These are phyloP conservation scores for Linepithema humile DNA, from an alignment of 1,140 invertebrate genomes.

Conservation along the genomic window DNA sequence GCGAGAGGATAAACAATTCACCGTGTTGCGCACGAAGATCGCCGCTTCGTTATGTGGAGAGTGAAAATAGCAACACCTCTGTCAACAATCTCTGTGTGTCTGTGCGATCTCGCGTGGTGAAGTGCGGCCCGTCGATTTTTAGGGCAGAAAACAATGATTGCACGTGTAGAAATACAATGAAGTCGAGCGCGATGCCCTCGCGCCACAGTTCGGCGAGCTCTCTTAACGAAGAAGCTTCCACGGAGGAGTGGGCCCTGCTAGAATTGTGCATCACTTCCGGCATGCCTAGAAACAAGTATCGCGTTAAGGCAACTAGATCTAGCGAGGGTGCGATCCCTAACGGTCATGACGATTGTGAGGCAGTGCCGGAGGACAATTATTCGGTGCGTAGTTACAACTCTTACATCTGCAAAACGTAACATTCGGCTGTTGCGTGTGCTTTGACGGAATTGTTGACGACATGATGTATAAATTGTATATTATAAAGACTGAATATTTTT, in stretches of 20 bases:
- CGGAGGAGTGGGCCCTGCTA: conserved; percentile 56
- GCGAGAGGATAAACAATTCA: conserved; percentile 20
- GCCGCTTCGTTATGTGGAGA: not conserved
- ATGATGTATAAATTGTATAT: not conserved
- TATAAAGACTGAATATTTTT: conserved; percentile 60
- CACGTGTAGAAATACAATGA: not conserved
- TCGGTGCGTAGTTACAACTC: conserved; percentile 67
- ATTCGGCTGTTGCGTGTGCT: not conserved
- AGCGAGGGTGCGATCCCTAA: conserved; percentile 9
- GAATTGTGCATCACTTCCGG: conserved; percentile 62
- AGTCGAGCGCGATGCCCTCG: conserved; percentile 27
- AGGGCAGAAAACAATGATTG: conserved; percentile 49
- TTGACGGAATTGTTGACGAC: not conserved
- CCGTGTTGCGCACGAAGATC: not conserved
- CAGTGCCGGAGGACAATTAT: conserved; percentile 60
- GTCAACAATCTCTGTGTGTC: not conserved
- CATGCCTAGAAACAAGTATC: conserved; percentile 58
- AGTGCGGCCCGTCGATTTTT: conserved; percentile 32
- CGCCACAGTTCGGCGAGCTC: conserved; percentile 55
- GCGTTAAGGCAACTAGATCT: conserved; percentile 38
- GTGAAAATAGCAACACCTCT: conserved; percentile 11
- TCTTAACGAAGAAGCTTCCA: conserved; percentile 45
- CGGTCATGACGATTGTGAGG: conserved; percentile 45
- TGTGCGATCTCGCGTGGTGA: conserved; percentile 10
- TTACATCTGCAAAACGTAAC: conserved; percentile 60